Base-by-base conservation (phyloP, 2,888 invertebrate species). In the Notodonta dromedarius region DNA sequence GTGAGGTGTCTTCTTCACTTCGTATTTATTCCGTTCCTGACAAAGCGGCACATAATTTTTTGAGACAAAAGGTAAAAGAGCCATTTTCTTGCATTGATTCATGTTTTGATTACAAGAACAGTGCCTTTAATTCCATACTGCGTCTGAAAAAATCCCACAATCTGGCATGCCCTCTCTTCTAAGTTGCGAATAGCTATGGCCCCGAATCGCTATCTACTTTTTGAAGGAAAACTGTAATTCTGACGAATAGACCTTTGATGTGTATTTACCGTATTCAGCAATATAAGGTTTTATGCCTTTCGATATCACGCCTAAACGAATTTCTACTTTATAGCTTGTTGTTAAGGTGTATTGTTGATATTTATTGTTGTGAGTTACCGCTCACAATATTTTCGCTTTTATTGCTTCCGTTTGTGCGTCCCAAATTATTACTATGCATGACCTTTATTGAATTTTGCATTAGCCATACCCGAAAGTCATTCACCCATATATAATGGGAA, bases 171-270 rank as follows among this genome's bases (percentile, higher is more conserved):
- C 46, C 46, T 46, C n/a, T 46, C 13, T n/a, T 46, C 5, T 6
- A 13, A 5, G 48, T n/a, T 48, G 48, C 48, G 7, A 50, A 50
- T 51, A 53, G 42, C 48, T 57, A n/a, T 35, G 56, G 56, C 54
- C 56, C 57, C 16, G 48, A 57, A 68, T 63, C 39, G 57, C 50
- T 63, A 64, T 59, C 57, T 58, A 54, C 62, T 65, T 58, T 64
- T 63, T 52, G 58, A 65, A 64, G 63, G 59, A 60, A 70, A 72
- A 66, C 66, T 63, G 68, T 77, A 74, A 77, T 74, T 76, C 72
- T 76, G 71, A 74, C 66, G 67, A 66, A 72, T 72, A 66, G 59
- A 60, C 67, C 57, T 67, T 74, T 63, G 67, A 71, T 73, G 71
- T 60, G 63, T 59, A 63, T 66, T 66, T 61, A 63, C 57, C 57